These are phyloP conservation scores for Euzophera pinguis DNA, from an alignment of 2,888 invertebrate species.

Conservation along the genomic window DNA sequence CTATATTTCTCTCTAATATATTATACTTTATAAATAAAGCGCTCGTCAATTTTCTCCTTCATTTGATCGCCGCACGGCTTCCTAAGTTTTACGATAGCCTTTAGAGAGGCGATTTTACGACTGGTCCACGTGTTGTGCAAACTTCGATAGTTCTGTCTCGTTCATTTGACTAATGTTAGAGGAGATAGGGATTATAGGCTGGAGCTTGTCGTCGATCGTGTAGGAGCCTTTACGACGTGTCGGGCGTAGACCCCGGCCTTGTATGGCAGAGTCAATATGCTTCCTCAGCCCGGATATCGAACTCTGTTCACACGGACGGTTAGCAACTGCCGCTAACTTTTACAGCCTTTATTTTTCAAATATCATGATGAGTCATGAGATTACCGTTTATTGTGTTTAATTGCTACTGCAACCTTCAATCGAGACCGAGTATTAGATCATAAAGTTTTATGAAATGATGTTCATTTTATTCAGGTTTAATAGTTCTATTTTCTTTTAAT, in stretches of 20 bases:
- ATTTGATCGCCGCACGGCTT: constrained; percentile 2
- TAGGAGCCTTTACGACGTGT: constrained; percentile 21
- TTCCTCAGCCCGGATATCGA: constrained; percentile 1
- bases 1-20: neutral
- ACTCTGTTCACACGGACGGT: neutral
- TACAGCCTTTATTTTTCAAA: neutral
- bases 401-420: neutral
- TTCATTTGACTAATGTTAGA: neutral
- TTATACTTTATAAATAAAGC: constrained; percentile 1
- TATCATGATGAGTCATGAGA: neutral
- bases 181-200: neutral
- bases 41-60: constrained; percentile 7
- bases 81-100: constrained; percentile 10
- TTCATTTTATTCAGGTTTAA: too few species aligned
- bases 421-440: neutral
- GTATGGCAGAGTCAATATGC: constrained; percentile 17
- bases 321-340: neutral
- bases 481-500: too few species aligned
- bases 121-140: constrained; percentile 4
- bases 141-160: neutral
- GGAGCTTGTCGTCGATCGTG: constrained; percentile 1
- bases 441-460: neutral
- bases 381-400: neutral
- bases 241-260: constrained; percentile 18
- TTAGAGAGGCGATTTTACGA: constrained; percentile 17